A percentile compares a stretch with the other conserved stretches of the same genome.
Conservation (phyloP, 2,888 invertebrate genomes). For the Xiphydria camelus region DNA sequence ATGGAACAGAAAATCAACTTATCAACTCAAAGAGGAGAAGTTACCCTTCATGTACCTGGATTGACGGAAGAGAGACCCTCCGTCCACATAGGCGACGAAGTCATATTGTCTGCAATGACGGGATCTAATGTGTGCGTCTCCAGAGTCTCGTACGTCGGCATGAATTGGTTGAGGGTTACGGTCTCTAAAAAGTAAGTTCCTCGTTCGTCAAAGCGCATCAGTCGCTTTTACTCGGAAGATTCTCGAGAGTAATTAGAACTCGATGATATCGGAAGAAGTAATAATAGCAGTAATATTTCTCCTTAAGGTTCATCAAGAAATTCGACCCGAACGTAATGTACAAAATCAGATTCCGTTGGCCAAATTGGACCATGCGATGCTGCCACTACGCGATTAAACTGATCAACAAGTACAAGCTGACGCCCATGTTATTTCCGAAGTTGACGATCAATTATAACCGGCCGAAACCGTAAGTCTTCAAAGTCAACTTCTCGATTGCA, state of each 20-base stretch:
- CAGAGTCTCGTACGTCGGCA: too few relatives aligned
- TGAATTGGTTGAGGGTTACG: too few relatives aligned
- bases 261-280: neutral
- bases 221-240: too few relatives aligned
- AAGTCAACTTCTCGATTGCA: neutral
- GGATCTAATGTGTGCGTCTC: too few relatives aligned
- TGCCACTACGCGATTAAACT: slow-evolving; percentile 30
- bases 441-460: slow-evolving; percentile 10
- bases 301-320: slow-evolving; percentile 12
- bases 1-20: slow-evolving; percentile 18
- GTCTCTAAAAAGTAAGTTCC: too few relatives aligned
- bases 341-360: slow-evolving; percentile 24
- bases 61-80: slow-evolving; percentile 21
- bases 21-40: too few relatives aligned
- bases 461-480: slow-evolving; percentile 6
- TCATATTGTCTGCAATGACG: too few relatives aligned
- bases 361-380: slow-evolving; percentile 24
- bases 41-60: slow-evolving; percentile 26
- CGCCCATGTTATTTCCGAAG: slow-evolving; percentile 28
- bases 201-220: too few relatives aligned
- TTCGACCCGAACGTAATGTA: slow-evolving; percentile 6
- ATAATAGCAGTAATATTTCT: neutral
- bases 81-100: neutral
- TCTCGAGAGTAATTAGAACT: neutral
- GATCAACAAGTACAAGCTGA: slow-evolving; percentile 19